Conservation (phyloP, 2,113 vertebrate species). For the Ursus arctos region DNA sequence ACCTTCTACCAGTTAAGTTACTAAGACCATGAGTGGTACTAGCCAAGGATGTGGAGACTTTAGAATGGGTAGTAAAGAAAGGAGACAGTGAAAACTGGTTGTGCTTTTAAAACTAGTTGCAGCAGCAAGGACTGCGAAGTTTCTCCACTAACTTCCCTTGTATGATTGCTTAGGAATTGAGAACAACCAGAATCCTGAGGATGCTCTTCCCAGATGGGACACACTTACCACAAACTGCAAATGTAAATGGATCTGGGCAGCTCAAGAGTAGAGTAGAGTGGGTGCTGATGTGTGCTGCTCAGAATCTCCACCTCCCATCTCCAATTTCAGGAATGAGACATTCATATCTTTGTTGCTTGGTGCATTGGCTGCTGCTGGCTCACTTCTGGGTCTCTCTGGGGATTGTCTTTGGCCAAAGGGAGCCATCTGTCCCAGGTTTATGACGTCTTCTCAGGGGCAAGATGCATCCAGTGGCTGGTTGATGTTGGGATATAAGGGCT, state of each 20-base stretch:
- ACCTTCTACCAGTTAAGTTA: background rate
- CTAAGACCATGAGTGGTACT: background rate
- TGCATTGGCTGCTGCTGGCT: background rate
- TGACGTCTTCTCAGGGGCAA: background rate
- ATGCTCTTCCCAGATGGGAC: background rate
- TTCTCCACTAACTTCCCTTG: background rate
- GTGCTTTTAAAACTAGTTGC: constrained; percentile 32
- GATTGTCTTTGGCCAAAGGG: constrained; percentile 16
- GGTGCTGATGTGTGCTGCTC: background rate
- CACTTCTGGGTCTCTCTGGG: background rate
- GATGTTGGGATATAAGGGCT: background rate
- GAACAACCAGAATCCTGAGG: background rate
- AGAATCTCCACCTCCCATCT: rapidly evolving
- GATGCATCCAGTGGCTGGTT: background rate
- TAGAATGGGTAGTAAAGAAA: background rate
- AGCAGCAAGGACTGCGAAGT: background rate
- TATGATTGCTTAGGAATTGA: background rate
- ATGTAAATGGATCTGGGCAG: background rate
- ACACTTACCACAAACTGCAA: background rate
- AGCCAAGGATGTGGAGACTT: background rate
- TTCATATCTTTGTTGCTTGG: background rate
- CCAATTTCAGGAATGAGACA: background rate
- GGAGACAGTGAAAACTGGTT: background rate
- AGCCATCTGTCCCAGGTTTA: background rate
- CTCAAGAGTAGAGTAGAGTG: background rate